phyloP scores from a whole-genome alignment of 2,113 vertebrate species.

The Ursus arctos region DNA sequence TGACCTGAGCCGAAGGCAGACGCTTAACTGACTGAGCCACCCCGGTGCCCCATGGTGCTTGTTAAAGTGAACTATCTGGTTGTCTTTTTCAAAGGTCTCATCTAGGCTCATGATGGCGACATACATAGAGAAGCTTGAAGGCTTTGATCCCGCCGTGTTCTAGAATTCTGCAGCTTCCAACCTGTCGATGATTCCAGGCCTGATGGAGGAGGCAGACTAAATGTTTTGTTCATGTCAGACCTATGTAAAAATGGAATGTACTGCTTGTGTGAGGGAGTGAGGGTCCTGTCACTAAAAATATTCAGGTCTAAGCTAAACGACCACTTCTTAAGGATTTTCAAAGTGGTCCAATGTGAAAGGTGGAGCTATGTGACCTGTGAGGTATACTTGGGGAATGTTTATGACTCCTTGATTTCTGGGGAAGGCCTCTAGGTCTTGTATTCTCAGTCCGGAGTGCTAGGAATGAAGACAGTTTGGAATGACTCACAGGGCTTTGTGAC shows the following conservation, averaged over 20 bases:
- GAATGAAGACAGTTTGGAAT: background rate
- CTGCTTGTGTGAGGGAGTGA: background rate
- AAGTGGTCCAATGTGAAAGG: background rate
- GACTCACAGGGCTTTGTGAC: background rate
- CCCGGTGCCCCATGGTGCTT: background rate
- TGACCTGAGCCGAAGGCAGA: background rate
- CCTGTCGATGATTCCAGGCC: background rate
- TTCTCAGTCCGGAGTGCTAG: background rate
- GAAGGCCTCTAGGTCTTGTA: background rate
- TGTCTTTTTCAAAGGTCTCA: conserved; percentile 12
- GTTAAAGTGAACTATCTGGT: background rate
- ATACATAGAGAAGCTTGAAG: background rate
- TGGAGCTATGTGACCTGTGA: background rate
- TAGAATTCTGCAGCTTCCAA: background rate
- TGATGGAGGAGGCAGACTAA: background rate
- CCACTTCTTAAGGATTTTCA: background rate
- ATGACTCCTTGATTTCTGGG: background rate
- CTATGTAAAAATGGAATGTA: background rate
- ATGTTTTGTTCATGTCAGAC: background rate
- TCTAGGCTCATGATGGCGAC: background rate
- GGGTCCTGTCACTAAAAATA: background rate
- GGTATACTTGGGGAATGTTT: background rate
- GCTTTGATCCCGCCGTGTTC: background rate
- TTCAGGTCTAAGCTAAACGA: background rate
- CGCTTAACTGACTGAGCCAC: background rate